Evolutionary conservation across 2,797 vertebrate genomes (phyloP), one percentile per base, ranked within the genome.

Genomic region (Sebastes melanostomus): DNA sequence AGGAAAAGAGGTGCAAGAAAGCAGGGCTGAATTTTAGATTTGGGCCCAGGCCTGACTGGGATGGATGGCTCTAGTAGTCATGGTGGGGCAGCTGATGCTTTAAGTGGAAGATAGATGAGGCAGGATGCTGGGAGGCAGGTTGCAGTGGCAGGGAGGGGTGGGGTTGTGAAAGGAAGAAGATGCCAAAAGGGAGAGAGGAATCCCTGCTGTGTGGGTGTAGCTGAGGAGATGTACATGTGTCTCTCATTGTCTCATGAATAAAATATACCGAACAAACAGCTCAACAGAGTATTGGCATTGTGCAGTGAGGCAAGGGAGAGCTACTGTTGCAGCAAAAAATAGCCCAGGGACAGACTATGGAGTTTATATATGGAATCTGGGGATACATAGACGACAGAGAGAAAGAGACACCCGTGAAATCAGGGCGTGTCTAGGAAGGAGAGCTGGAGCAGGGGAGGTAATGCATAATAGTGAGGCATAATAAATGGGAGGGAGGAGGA

Each of bases 211-310:
- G 87, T 87, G 86, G 82, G 77, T 82, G 82, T 79, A 86, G 75
- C 73, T 10, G 60, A 83, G 80, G 78, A 88, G 84, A 88, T 62
- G 78, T 87, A 88, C 92, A 92, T 80, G 86, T 87, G 85, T 91
- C 86, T 88, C 62, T 78, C 86, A 89, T 86, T 90, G 78, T 82
- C 73, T 91, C 81, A 91, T 93, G 84, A 93, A 93, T 94, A 92
- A 94, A 92, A 84, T 84, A 93, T 86, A 80, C n/a, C 79, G 72
- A 81, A 86, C 90, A 93, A 93, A 95, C 83, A 89, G 88, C 85
- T 89, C 84, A 83, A 72, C 50, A 25, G 87, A 86, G 77, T 78
- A 86, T 86, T 90, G 85, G 80, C 73, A 84, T 76, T 86, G 80
- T 86, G 80, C 82, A 81, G 36, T 18, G 65, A 86, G 50, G 72